Evolutionary conservation across 2,888 invertebrate genomes (phyloP).

Genomic region (Prenolepis imparis): DNA sequence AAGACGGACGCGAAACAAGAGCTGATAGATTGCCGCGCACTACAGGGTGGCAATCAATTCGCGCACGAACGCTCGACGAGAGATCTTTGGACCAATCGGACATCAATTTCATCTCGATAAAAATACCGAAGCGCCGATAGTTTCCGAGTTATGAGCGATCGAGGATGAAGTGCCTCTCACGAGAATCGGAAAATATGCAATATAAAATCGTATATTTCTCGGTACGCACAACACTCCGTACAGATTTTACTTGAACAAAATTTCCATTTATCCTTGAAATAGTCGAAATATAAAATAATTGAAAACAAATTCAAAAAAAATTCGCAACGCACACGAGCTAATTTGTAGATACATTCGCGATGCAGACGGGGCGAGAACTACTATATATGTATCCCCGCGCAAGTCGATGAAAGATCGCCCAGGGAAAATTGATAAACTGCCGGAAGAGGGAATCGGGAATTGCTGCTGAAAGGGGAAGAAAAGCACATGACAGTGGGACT

Average conservation of each 20-base stretch:
- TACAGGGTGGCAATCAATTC: conserved; percentile 47
- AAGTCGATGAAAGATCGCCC: conserved; percentile 26
- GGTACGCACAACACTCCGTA: neutral
- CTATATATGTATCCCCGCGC: neutral
- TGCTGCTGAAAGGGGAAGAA: conserved; percentile 28
- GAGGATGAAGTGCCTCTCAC: conserved; percentile 4
- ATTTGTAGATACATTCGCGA: neutral
- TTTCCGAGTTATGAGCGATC: conserved; percentile 28
- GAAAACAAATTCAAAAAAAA: neutral
- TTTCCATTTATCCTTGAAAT: conserved; percentile 1
- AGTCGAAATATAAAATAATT: neutral
- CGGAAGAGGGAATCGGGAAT: conserved; percentile 39
- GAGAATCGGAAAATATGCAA: neutral
- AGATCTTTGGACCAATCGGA: neutral
- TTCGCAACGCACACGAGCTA: neutral
- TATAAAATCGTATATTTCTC: conserved; percentile 26
- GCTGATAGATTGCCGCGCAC: conserved; percentile 41
- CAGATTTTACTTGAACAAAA: neutral
- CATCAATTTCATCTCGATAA: conserved; percentile 38
- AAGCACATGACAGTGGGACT: conserved; percentile 15
- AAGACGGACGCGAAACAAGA: conserved; percentile 50
- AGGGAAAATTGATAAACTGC: conserved; percentile 56
- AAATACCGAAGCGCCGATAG: conserved; percentile 40
- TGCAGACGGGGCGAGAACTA: neutral
- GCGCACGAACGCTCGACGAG: neutral